Evolutionary conservation across 2,113 vertebrate genomes (phyloP), one percentile per base, ranked within the genome.

Genomic region (Myrmecobius fasciatus): DNA sequence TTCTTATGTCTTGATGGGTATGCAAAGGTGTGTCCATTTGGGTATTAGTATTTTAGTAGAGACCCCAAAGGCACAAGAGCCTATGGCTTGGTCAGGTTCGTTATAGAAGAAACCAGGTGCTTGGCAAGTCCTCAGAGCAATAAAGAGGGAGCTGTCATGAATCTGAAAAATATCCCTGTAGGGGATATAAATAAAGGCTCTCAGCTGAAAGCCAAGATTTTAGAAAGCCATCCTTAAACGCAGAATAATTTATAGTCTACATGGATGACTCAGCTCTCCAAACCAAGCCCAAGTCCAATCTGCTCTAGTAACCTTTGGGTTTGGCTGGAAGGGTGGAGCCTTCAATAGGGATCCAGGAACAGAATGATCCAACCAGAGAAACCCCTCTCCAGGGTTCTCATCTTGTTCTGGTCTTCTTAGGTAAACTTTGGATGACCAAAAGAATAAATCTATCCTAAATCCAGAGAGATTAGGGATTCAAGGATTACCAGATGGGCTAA

Each of bases 181-280:
- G 97, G 98, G 98, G 98, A 98, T 98, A 98, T 98, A 98, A 98
- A 98, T 98, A 98, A 98, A 98, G 97, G 97, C 95, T 98, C 93
- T 96, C 95, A 97, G 94, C 89, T 83, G 56, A 53, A 98, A 98
- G 98, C 98, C 98, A 98, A 94, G 96, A 96, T 96, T 98, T 98
- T 97, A 98, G 97, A 98, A 98, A 98, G 97, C 97, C 97, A 95
- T 97, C 98, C 98, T 98, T 98, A 98, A 98, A 98, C 97, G 96
- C 98, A 98, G 90, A 95, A 95, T 98, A 98, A 98, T 98, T 98
- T 98, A 98, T 96, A 98, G 97, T 94, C 26, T 97, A 10, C 8
- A 7, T 31, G 75, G 83, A 98, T 96, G 94, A 97, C 90, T 98
- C 98, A 97, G 97, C 97, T 98, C 96, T 97, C 75, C 92, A 95